Evolutionary conservation across 2,888 invertebrate species (phyloP).

Genomic region (Drosophila buzzatii): DNA sequence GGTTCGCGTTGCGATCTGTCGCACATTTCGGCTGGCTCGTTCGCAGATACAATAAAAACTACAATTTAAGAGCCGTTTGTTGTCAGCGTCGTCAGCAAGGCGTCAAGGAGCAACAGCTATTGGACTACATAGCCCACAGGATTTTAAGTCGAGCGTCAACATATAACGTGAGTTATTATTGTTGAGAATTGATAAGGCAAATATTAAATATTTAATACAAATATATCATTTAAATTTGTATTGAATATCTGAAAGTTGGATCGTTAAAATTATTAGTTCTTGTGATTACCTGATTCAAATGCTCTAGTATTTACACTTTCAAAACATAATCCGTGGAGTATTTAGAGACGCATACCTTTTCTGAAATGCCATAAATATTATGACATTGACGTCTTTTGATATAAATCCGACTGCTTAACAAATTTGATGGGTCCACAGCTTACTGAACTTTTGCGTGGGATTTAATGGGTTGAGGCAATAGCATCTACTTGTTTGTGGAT

Average conservation of each 20-base stretch:
- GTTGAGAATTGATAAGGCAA: neutral
- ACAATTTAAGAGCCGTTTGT: slow-evolving; percentile 34
- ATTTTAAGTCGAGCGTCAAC: slow-evolving; percentile 14
- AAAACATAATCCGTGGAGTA: neutral
- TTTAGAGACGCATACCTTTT: neutral
- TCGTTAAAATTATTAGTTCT: neutral
- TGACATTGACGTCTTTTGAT: slow-evolving; percentile 15
- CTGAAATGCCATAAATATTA: neutral
- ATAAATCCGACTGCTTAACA: slow-evolving; percentile 10
- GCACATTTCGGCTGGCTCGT: slow-evolving; percentile 63
- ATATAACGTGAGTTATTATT: slow-evolving; percentile 38
- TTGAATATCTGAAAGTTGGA: neutral
- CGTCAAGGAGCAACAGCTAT: slow-evolving; percentile 32
- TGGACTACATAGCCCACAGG: slow-evolving; percentile 20
- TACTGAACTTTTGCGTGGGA: slow-evolving; percentile 39
- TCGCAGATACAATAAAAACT: slow-evolving; percentile 25
- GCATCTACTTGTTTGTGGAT: neutral
- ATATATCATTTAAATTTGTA: neutral
- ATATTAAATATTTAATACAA: no score
- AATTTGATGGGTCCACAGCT: slow-evolving; percentile 4
- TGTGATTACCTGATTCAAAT: neutral
- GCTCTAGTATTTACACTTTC: neutral
- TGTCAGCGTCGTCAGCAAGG: slow-evolving; percentile 9
- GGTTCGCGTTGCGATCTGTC: slow-evolving; percentile 84
- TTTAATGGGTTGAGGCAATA: slow-evolving; percentile 19